Conservation (phyloP, 2,888 invertebrate genomes). For the Sericinus montela region DNA sequence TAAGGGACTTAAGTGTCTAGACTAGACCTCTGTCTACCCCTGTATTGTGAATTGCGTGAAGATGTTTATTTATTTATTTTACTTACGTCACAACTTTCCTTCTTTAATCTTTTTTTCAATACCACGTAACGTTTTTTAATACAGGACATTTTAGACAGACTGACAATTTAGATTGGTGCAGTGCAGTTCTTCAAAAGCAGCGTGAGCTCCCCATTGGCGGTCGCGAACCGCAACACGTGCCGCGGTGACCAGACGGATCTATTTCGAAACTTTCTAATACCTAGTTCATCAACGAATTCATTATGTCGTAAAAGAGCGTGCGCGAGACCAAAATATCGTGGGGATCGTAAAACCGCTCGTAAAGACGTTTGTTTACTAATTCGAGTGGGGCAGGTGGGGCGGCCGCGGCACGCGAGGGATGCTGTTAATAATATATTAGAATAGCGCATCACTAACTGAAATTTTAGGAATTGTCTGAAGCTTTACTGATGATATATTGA, state of each 20-base stretch:
- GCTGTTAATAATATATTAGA: conserved; percentile 55
- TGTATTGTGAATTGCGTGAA: no score
- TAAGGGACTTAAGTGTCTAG: no score
- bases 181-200: not conserved
- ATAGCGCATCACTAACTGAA: conserved; percentile 18
- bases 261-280: conserved; percentile 77
- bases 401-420: conserved; percentile 55
- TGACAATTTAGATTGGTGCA: no score
- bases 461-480: conserved; percentile 1
- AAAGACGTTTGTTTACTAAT: conserved; percentile 80
- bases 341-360: conserved; percentile 76
- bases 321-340: conserved; percentile 78
- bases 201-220: not conserved
- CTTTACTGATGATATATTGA: no score
- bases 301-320: conserved; percentile 77
- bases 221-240: conserved; percentile 16
- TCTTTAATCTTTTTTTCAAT: no score
- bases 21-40: no score
- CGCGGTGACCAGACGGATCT: conserved; percentile 67
- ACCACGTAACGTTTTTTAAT: no score
- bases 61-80: no score
- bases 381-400: conserved; percentile 75
- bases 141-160: no score
- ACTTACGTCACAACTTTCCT: no score
- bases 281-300: conserved; percentile 79